These are phyloP conservation scores for Manis crassicaudata DNA, from an alignment of 2,797 vertebrate species.

Conservation along the genomic window DNA sequence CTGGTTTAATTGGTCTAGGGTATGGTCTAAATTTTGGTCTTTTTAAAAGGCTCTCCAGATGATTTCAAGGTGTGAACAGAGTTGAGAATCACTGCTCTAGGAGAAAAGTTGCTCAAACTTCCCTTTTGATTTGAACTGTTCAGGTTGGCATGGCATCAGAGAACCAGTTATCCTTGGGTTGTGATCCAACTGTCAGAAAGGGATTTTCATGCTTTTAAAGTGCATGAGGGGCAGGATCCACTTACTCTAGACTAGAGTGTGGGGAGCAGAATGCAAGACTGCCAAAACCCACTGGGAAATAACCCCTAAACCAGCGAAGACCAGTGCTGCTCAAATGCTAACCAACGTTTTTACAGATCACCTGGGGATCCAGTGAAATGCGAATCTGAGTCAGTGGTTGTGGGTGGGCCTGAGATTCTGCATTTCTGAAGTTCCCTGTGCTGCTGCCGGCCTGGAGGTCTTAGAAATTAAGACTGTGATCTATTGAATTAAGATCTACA, in stretches of 20 bases:
- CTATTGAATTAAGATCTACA: background rate
- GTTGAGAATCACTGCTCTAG: background rate
- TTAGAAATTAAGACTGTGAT: background rate
- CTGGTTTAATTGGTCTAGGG: background rate
- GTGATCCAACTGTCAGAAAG: background rate
- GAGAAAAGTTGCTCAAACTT: background rate
- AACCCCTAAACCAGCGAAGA: background rate
- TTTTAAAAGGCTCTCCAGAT: background rate
- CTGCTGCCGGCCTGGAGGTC: background rate
- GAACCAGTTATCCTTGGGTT: background rate
- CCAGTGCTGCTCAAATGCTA: background rate
- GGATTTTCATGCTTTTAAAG: conserved; percentile 22
- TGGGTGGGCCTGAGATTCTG: background rate
- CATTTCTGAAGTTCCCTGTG: background rate
- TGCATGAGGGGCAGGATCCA: background rate
- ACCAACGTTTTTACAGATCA: background rate
- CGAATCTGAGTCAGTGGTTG: background rate
- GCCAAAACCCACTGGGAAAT: background rate
- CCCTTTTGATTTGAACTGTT: background rate
- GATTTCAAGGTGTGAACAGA: background rate
- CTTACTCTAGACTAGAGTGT: background rate
- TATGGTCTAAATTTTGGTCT: background rate
- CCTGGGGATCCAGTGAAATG: background rate
- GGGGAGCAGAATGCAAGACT: background rate
- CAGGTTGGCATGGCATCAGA: background rate